phyloP scores from a whole-genome alignment of 2,113 vertebrate species.

The Colius striatus region DNA sequence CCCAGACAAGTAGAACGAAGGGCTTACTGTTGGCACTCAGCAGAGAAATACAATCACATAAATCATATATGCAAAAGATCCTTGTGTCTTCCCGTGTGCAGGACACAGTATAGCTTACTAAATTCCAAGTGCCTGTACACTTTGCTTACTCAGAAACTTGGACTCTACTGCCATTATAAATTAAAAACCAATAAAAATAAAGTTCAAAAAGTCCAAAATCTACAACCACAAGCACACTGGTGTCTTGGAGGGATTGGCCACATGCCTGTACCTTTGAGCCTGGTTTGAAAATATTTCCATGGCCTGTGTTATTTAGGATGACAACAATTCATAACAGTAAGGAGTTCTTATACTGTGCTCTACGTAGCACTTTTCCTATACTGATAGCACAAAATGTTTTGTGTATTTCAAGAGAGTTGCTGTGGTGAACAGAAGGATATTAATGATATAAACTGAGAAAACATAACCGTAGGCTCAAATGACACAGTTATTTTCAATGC shows the following conservation, averaged over 20 bases:
- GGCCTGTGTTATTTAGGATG: neutral
- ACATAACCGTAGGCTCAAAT: neutral
- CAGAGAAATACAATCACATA: slow-evolving; percentile 14
- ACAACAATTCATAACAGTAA: neutral
- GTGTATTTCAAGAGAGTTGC: neutral
- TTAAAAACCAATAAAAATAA: neutral
- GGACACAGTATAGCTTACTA: neutral
- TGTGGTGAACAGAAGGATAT: neutral
- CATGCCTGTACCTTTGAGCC: neutral
- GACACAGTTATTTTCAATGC: slow-evolving; percentile 41
- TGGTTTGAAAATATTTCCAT: slow-evolving; percentile 5
- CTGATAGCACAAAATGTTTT: neutral
- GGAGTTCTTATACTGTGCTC: neutral
- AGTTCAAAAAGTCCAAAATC: neutral
- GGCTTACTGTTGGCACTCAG: neutral
- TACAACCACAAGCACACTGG: neutral
- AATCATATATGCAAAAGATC: slow-evolving; percentile 22
- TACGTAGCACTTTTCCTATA: neutral
- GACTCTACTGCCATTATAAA: neutral
- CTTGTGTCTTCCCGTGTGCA: neutral
- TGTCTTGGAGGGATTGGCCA: slow-evolving; percentile 8
- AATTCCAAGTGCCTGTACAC: neutral
- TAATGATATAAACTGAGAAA: slow-evolving; percentile 40
- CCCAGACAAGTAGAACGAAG: neutral
- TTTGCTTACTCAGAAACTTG: slow-evolving; percentile 15